Base-by-base conservation (phyloP, 2,113 vertebrate genomes). In the Lipotes vexillifer region DNA sequence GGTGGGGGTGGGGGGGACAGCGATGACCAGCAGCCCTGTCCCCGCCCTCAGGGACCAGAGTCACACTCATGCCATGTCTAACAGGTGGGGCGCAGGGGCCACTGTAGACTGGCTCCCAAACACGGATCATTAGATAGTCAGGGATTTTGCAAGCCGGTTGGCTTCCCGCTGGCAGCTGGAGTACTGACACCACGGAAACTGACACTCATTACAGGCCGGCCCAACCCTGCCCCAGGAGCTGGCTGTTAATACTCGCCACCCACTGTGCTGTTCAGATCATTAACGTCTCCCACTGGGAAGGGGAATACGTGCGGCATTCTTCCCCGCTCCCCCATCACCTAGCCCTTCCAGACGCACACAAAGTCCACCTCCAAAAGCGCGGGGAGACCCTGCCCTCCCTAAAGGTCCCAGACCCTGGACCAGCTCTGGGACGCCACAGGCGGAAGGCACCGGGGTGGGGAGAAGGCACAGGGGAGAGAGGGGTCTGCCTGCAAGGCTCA, bases 131-230 rank as follows among this genome's bases (percentile, higher is more conserved):
- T 6, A 29, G n/a, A n/a, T 59, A 41, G 1, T 13, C 49, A n/a
- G 88, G 38, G 49, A 23, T 29, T 81, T 33, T 44, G 41, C 20
- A 25, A n/a, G 23, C 20, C 2, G 0, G 63, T 3, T 3, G 14
- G 21, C 74, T 65, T 44, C 31, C 46, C n/a, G 6, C 0, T 1
- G 6, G 55, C 6, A 9, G 77, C 55, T 14, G 13, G 8, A 78
- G 29, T 27, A 36, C 49, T 20, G 41, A 68, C 0, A 20, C 59
- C 49, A 29, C 0, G 5, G 21, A 10, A 61, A 41, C 29, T 0
- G 0, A 68, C 59, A 9, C 36, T 59, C 23, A 6, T 61, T 20
- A 38, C 41, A 27, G 4, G 6, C 5, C 21, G 9, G 27, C 63
- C 33, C 27, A 5, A 29, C 29, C 13, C 36, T 0, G 10, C 57